Evolutionary conservation across 2,888 invertebrate species (phyloP), one percentile per base, ranked within the genome.

Genomic region (Drosophila putrida): DNA sequence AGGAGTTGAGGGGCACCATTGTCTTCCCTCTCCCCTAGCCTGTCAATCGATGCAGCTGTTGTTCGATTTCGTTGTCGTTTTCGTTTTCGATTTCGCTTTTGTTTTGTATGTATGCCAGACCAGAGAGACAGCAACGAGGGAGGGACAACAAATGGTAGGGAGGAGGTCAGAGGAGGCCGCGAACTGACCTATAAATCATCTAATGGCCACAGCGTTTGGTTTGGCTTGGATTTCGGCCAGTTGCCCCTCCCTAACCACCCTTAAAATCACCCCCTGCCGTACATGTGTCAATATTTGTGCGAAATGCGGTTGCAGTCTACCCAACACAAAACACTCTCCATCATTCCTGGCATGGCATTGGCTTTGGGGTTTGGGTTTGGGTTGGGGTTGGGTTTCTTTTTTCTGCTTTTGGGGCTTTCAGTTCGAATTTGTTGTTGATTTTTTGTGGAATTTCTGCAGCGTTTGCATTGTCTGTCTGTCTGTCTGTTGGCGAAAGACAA

Each of bases 241-340:
- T 27, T 33, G 15, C 11, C 27, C 44, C 6, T 10, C 36, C 13
- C 10, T n/a, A 2, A 2, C 31, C 8, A 8, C 31, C 8, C 2
- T 9, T 6, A 20, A 20, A 20, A 20, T 31, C 11, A 13, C 43
- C 25, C 13, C 25, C 47, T 15, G 61, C 74, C 71, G 59, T 71
- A 72, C 86, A 88, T 85, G 76, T 85, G 88, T 82, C 84, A 85
- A 85, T 88, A 85, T 85, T 86, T 88, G 88, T 88, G 78, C 80
- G 86, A 83, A 84, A 84, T 84, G 83, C 88, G 83, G 83, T 75
- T 75, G 82, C 75, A 79, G 67, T 82, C 80, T 59, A 71, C 74
- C 69, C 74, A 71, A 79, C 79, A 77, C 76, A 77, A 71, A 77
- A 79, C 82, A 81, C 82, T 79, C 82, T 83, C 69, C 77, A 77